A percentile compares a stretch with the other conserved stretches of the same genome.
phyloP scores from a whole-genome alignment of 2,113 vertebrate genomes.

The Chamaea fasciata region DNA sequence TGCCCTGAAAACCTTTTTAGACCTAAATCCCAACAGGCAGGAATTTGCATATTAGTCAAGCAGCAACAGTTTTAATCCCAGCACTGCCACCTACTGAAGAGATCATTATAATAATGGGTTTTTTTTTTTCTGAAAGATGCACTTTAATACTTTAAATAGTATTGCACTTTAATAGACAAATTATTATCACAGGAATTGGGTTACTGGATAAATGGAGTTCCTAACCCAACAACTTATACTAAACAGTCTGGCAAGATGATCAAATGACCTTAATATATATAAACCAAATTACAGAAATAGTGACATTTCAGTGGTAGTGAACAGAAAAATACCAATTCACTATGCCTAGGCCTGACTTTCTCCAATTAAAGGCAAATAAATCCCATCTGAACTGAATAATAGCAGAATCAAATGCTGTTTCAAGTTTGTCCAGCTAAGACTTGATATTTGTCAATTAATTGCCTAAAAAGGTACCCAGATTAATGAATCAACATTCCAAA shows the following conservation, averaged over 20 bases:
- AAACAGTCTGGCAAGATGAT: not conserved
- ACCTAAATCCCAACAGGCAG: conserved; percentile 53
- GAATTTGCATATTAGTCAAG: conserved; percentile 69
- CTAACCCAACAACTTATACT: not conserved
- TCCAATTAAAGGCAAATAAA: not conserved
- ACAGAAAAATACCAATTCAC: not conserved
- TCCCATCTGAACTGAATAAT: not conserved
- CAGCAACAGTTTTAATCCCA: conserved; percentile 61
- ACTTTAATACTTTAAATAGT: too few relatives aligned
- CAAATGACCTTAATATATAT: not conserved
- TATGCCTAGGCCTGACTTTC: not conserved
- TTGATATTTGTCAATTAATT: not conserved
- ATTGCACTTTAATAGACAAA: too few relatives aligned
- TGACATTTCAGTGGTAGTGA: not conserved
- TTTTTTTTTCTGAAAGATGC: not conserved
- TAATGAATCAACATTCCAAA: not conserved
- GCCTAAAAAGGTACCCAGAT: not conserved
- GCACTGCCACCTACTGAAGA: conserved; percentile 74
- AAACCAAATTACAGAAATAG: not conserved
- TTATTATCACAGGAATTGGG: not conserved
- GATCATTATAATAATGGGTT: not conserved
- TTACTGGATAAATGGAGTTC: not conserved
- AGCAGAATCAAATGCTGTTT: not conserved
- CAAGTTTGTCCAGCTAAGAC: not conserved
- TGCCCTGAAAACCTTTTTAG: not conserved